Percentiles rank a stretch among this genome's conserved stretches.
Evolutionary conservation across 2,888 invertebrate genomes (phyloP).

Genomic region (Ernsta delagoae): DNA sequence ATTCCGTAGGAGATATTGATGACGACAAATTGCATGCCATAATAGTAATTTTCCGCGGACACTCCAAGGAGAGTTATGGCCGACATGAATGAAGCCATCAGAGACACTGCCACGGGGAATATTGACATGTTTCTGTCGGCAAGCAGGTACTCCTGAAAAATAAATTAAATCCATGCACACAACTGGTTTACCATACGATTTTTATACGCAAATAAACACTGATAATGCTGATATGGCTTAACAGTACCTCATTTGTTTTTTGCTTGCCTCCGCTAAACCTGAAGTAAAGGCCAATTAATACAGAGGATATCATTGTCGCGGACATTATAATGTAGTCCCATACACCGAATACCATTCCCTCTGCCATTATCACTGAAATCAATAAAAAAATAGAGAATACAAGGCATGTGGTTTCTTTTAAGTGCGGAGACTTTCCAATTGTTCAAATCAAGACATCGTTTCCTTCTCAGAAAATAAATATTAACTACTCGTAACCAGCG

Average conservation of each 20-base stretch:
- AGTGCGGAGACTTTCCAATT: not conserved
- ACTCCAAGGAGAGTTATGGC: slow-evolving; percentile 95
- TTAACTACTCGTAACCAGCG: not conserved
- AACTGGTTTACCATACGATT: too few relatives aligned
- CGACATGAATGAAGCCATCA: slow-evolving; percentile 98
- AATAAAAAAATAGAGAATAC: not conserved
- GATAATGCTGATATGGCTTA: not conserved
- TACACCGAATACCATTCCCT: slow-evolving; percentile 77
- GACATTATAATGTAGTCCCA: slow-evolving; percentile 92
- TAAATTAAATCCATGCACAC: not conserved
- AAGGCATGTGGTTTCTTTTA: not conserved
- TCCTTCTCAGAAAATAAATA: not conserved
- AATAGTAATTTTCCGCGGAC: slow-evolving; percentile 93
- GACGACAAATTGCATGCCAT: slow-evolving; percentile 91
- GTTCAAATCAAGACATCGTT: not conserved
- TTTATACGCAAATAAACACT: too few relatives aligned
- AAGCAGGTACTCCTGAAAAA: slow-evolving; percentile 90
- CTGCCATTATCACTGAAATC: slow-evolving; percentile 52
- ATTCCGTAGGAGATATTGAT: slow-evolving; percentile 91
- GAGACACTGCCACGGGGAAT: slow-evolving; percentile 92
- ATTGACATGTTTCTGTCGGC: slow-evolving; percentile 93
- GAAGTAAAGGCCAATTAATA: slow-evolving; percentile 93
- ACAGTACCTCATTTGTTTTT: slow-evolving; percentile 88
- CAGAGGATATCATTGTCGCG: slow-evolving; percentile 88
- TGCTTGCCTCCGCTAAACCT: slow-evolving; percentile 94